Base-by-base conservation (phyloP, 2,113 vertebrate species). In the Hypomesus transpacificus region DNA sequence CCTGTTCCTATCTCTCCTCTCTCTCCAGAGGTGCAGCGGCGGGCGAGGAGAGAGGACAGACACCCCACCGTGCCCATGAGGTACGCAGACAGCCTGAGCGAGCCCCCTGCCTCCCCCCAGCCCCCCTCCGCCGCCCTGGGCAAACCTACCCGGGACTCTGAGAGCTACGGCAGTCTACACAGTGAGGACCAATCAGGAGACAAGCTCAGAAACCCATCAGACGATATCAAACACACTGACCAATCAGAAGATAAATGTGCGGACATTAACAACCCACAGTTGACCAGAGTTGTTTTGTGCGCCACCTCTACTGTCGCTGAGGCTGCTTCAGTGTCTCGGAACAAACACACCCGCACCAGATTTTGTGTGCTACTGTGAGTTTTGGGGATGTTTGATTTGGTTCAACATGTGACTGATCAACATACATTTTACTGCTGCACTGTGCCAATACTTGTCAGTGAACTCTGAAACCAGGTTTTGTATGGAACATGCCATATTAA, bases 81-180 rank as follows among this genome's bases (percentile, higher is more conserved):
- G 57, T 59, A 59, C 22, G 57, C 9, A 59, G 57, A 59, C 57
- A 24, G 3, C 57, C 57, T 59, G 21, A 24, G 20, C 0, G 21
- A 24, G 20, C 21, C 21, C 9, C 57, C 3, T 20, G 8, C 57
- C 57, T 24, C 57, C 20, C 20, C 22, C 21, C 57, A 59, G 21
- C 57, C 14, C 57, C 20, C 21, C 14, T 9, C 3, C 20, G 6
- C 22, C 22, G 21, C 22, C 57, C 21, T 22, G 14, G 14, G 57
- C 14, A 24, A 59, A 59, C 57, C 57, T 59, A 1, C 39, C 39
- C 57, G 57, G 57, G 57, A 59, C 57, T 59, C 57, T 22, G 57
- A 59, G 21, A 59, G 57, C 57, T 59, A 59, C 57, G 21, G 57
- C 57, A 59, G 57, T 59, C 57, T 59, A 13, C 21, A 59, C 20